Base-by-base conservation (phyloP, 1,140 invertebrate species). In the Dendrolimus punctatus region DNA sequence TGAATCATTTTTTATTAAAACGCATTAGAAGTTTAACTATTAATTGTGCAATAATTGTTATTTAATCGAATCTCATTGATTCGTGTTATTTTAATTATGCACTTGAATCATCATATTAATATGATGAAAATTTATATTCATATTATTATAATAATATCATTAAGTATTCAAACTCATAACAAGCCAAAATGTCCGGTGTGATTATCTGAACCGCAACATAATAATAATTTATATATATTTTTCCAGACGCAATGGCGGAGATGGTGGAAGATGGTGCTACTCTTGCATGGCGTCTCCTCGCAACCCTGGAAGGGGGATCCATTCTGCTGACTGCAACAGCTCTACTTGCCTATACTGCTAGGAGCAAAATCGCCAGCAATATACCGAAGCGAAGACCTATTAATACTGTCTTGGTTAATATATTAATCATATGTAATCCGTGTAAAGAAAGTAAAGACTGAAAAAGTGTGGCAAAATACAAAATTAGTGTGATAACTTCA, bases 251-350 rank as follows among this genome's bases (percentile, higher is more conserved):
- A 6, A 82, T 82, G 79, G 42, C 66, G 6, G 76, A 78, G 47
- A 58, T 58, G 3, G 66, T 71, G 9, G 76, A 76, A 58, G 62
- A 60, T n/a, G 77, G 80, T 0, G 62, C 77, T 6, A 56, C 65
- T 8, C 60, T 83, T n/a, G 80, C 80, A 0, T 84, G 80, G 80
- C 66, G 79, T 0, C 55, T 84, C 23, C 58, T 84, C 8, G 78
- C 79, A 0, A 81, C 78, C 3, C 52, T 84, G 4, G 80, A 84
- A 39, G 79, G 74, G 0, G 77, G 76, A 2, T 76, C 79, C 0
- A 47, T 85, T 0, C 48, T 82, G 8, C 62, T 80, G 2, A 72
- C 67, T 39, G 71, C 77, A 2, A 71, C 76, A 1, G 79, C 72
- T 0, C 62, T 82, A 5, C 57, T 85, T n/a, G 76, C 74, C 6